Conservation (phyloP, 2,888 invertebrate species). For the Serripes groenlandicus region DNA sequence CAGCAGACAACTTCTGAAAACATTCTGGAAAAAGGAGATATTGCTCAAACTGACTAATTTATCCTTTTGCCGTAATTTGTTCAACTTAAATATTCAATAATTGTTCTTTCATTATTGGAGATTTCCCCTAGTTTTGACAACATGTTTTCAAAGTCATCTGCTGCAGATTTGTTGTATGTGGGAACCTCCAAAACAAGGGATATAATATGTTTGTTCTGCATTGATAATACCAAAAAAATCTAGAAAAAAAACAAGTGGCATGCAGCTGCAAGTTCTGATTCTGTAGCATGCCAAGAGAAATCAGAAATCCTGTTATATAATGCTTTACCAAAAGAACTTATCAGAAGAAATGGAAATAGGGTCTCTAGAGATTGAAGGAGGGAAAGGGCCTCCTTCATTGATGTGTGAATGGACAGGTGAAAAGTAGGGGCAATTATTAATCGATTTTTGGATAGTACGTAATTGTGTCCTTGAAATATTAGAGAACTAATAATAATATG, state of each 20-base stretch:
- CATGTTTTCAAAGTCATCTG: neutral
- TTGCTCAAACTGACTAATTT: neutral
- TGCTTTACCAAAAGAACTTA: too few relatives aligned
- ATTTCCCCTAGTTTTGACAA: neutral
- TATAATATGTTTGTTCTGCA: too few relatives aligned
- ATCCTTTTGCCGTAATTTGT: neutral
- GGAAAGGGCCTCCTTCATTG: neutral
- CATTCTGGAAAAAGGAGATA: constrained; percentile 1
- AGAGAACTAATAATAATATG: neutral
- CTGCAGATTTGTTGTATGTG: neutral
- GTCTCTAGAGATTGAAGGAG: neutral
- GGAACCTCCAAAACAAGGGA: neutral
- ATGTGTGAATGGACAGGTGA: constrained; percentile 8
- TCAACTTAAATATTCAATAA: too few relatives aligned
- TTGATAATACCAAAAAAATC: too few relatives aligned
- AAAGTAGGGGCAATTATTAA: constrained; percentile 21
- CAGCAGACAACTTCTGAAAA: neutral
- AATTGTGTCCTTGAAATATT: constrained; percentile 2
- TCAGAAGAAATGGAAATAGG: neutral
- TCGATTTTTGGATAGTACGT: constrained; percentile 3
- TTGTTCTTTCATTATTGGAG: too few relatives aligned
- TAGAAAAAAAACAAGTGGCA: too few relatives aligned
- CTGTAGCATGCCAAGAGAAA: too few relatives aligned
- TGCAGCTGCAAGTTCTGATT: too few relatives aligned
- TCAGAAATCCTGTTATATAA: too few relatives aligned